Conservation (phyloP, 2,113 vertebrate genomes). For the Pandion haliaetus region DNA sequence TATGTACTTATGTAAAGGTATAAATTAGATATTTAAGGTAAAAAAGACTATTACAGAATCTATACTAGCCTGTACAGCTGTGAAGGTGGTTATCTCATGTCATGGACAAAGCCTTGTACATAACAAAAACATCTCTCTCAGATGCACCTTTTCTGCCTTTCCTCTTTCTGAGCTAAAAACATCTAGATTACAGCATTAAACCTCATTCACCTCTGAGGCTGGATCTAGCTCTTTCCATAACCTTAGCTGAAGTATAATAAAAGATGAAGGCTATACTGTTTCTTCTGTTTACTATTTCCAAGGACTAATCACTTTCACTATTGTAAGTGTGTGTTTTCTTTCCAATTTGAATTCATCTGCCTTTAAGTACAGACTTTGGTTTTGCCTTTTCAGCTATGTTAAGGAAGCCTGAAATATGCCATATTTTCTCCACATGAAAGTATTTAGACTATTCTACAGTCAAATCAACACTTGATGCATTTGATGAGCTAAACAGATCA, state of each 20-base stretch:
- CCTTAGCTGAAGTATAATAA: not conserved
- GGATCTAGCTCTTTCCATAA: not conserved
- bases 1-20: not conserved
- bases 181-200: not conserved
- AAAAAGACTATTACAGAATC: not conserved
- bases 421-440: not conserved
- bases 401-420: not conserved
- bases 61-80: not conserved
- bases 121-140: not conserved
- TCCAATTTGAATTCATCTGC: not conserved
- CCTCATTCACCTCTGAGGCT: not conserved
- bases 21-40: not conserved
- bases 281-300: not conserved
- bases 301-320: not conserved
- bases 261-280: not conserved
- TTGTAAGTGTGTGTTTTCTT: not conserved
- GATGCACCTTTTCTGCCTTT: not conserved
- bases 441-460: not conserved
- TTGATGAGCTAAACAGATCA: too few species aligned
- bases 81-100: not conserved
- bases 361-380: not conserved
- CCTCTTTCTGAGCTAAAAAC: not conserved
- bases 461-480: not conserved
- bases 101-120: not conserved
- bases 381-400: not conserved